phyloP scores from a whole-genome alignment of 2,113 vertebrate species.

The Todiramphus chloris region DNA sequence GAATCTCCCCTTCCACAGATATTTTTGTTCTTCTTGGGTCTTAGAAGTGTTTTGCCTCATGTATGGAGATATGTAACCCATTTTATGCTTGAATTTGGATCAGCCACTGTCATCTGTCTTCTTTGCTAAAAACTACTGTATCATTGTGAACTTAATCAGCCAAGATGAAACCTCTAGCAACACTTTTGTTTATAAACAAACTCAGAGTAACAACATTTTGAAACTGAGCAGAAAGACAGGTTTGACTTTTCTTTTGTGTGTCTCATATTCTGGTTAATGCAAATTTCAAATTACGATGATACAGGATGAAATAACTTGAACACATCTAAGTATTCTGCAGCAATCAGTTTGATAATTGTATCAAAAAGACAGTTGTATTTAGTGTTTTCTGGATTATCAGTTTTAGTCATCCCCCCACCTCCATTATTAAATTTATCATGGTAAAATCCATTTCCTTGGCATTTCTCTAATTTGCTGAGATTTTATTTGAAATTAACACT shows the following conservation, averaged over 20 bases:
- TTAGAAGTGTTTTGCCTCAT: not conserved
- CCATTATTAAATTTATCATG: not conserved
- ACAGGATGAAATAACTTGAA: not conserved
- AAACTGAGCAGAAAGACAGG: not conserved
- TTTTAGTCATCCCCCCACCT: not conserved
- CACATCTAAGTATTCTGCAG: not conserved
- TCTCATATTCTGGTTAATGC: not conserved
- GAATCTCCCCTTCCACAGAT: not conserved
- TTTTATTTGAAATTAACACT: not conserved
- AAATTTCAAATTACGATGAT: not conserved
- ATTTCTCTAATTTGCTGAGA: not conserved
- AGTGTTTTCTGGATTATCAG: not conserved
- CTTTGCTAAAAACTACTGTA: not conserved
- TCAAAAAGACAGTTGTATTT: not conserved
- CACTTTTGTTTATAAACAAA: not conserved
- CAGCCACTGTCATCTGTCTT: not conserved
- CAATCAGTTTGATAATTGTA: not conserved
- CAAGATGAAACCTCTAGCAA: not conserved
- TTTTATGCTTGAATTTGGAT: not conserved
- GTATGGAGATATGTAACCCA: not conserved
- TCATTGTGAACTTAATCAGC: not conserved
- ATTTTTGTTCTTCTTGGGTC: not conserved
- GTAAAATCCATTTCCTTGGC: not conserved
- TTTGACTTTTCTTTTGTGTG: not conserved
- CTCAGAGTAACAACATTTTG: not conserved